Base-by-base conservation (phyloP, 2,797 vertebrate species). In the Alfaro cultratus region DNA sequence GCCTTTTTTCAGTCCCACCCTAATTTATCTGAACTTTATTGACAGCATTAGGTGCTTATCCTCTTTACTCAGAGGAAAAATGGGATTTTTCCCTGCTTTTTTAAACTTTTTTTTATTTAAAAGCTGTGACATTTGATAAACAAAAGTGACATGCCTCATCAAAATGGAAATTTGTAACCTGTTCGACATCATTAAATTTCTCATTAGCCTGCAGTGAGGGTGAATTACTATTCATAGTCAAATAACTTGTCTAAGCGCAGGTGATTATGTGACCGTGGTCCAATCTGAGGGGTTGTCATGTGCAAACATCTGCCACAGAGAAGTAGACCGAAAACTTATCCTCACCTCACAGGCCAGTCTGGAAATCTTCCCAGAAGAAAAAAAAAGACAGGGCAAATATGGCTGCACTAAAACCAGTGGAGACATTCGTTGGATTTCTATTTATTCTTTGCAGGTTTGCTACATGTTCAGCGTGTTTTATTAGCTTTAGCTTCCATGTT, bases 101-200 rank as follows among this genome's bases (percentile, higher is more conserved):
- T 46, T 43, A 71, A 64, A 78, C 21, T 51, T 23, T 51, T 51
- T 49, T 29, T 9, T 51, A 11, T 79, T 83, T 74, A 43, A 76
- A 85, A 75, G 74, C 55, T 26, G 10, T 85, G 73, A 86, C 83
- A 87, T 92, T 89, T 85, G 34, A 75, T 34, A 23, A 73, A 73
- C 10, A 84, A 80, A 67, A 60, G 53, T 75, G 68, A 68, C 39
- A 78, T 57, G 34, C 51, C 77, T 80, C 64, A 41, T 68, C 7
- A 60, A 74, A 81, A 68, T 73, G 8, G 83, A 73, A 7, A 73
- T 64, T 51, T 82, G 46, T 72, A 60, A 85, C 80, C 78, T 80
- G 72, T 83, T 84, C 62, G 49, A 83, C 83, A 80, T 86, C 26
- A 83, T 89, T 83, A 53, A 49, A 85, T 73, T 74, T 85, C 84